Conservation (phyloP, 1,140 invertebrate species). For the Nasonia vitripennis region DNA sequence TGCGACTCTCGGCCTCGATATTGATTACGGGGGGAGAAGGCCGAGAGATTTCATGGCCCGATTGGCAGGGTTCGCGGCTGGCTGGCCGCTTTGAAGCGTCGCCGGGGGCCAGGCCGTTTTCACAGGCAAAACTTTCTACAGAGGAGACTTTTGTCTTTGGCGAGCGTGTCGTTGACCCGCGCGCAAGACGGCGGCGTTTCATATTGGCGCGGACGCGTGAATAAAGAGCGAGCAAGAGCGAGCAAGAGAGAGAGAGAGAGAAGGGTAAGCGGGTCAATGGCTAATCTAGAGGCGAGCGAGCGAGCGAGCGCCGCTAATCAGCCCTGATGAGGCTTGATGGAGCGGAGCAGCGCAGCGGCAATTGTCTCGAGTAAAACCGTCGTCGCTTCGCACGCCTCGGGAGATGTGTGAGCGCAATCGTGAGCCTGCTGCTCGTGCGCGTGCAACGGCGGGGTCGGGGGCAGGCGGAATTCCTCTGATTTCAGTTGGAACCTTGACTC, state of each 20-base stretch:
- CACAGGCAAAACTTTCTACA: too few species aligned
- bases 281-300: conserved; percentile 66
- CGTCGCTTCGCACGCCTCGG: conserved; percentile 2
- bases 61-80: conserved; percentile 67
- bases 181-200: conserved; percentile 52
- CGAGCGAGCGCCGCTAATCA: conserved; percentile 66
- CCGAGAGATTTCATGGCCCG: conserved; percentile 64
- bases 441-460: too few species aligned
- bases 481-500: background rate
- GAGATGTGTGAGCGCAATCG: background rate
- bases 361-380: conserved; percentile 69
- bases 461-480: background rate
- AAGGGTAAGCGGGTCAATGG: conserved; percentile 64
- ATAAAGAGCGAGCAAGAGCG: conserved; percentile 55
- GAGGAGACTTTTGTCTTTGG: too few species aligned
- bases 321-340: conserved; percentile 71
- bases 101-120: too few species aligned
- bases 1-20: conserved; percentile 62
- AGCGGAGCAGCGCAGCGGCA: conserved; percentile 59
- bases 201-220: conserved; percentile 57
- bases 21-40: conserved; percentile 63
- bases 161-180: conserved; percentile 62
- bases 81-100: conserved; percentile 68
- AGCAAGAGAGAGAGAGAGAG: background rate
- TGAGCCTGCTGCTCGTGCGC: background rate